Base-by-base conservation (phyloP, 2,113 vertebrate species). In the Cyprinodon variegatus region DNA sequence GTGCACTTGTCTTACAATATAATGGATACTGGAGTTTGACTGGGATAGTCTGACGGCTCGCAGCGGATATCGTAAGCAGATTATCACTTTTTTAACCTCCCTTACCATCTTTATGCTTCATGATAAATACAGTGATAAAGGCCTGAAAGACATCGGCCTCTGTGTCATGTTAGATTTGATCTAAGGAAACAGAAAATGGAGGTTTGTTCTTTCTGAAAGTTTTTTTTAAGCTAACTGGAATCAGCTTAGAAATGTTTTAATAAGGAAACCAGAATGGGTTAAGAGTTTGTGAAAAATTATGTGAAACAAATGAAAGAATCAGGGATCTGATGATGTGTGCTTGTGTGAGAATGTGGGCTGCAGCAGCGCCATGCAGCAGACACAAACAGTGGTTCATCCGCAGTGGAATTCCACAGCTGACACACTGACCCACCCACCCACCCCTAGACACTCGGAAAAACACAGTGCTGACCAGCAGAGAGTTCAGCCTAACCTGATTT, bases 341-440 rank as follows among this genome's bases (percentile, higher is more conserved):
- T 59, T 72, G n/a, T 45, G 46, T 3, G 62, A 7, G 22, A 29
- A 40, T 68, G 85, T 79, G 73, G 72, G 84, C 76, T 82, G 84
- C 74, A 76, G 75, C 70, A 76, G 75, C 70, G 63, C 14, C 76
- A 83, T 83, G 82, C 82, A 71, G 79, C 14, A 4, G 67, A 57
- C 61, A 86, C 79, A 29, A 29, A 89, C 80, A 88, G 80, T 82
- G 76, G 74, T 84, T 77, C 69, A 81, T 90, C 90, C 81, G 84
- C 77, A 81, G 81, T 83, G 29, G 3, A 84, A 90, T 88, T 89
- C 86, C 86, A 86, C 64, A n/a, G 80, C 70, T 69, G 76, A 83
- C 81, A 84, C 74, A 74, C 48, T 86, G 83, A 88, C 86, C 83
- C 75, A 29, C 53, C 46, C 67, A 66, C 66, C 73, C 87, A 89